Conservation (phyloP, 2,888 invertebrate species). For the Stramonita haemastoma region DNA sequence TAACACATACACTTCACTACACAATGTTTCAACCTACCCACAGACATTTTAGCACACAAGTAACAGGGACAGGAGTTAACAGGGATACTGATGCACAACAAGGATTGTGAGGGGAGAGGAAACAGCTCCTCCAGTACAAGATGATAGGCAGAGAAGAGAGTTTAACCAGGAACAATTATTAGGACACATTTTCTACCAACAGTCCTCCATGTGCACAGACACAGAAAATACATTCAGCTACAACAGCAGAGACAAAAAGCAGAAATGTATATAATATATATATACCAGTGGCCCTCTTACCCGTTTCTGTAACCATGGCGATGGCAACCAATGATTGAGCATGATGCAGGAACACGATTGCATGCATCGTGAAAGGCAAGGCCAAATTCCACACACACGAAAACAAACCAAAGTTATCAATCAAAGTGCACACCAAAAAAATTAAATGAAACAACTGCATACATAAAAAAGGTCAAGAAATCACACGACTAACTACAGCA, state of each 20-base stretch:
- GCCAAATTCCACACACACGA: constrained; percentile 29
- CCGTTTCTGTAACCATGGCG: constrained; percentile 48
- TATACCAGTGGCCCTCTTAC: constrained; percentile 39
- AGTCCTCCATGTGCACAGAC: neutral
- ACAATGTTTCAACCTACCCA: too few relatives aligned
- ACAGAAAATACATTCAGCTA: neutral
- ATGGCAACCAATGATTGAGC: constrained; percentile 22
- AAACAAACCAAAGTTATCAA: constrained; percentile 4
- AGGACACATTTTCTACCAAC: too few relatives aligned
- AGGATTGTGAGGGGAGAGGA: neutral
- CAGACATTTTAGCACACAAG: too few relatives aligned
- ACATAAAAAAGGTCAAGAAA: neutral
- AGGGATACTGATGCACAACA: too few relatives aligned
- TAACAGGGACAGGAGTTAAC: too few relatives aligned
- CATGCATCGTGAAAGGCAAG: constrained; percentile 28
- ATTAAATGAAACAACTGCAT: neutral
- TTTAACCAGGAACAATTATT: too few relatives aligned
- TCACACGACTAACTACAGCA: neutral
- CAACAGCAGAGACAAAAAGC: neutral
- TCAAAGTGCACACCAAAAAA: constrained; percentile 4
- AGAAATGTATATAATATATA: neutral
- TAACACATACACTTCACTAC: too few relatives aligned
- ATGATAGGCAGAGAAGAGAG: neutral
- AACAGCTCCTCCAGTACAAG: neutral
- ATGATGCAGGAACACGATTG: constrained; percentile 5